Conservation (phyloP, 2,113 vertebrate genomes). For the Pipra filicauda region DNA sequence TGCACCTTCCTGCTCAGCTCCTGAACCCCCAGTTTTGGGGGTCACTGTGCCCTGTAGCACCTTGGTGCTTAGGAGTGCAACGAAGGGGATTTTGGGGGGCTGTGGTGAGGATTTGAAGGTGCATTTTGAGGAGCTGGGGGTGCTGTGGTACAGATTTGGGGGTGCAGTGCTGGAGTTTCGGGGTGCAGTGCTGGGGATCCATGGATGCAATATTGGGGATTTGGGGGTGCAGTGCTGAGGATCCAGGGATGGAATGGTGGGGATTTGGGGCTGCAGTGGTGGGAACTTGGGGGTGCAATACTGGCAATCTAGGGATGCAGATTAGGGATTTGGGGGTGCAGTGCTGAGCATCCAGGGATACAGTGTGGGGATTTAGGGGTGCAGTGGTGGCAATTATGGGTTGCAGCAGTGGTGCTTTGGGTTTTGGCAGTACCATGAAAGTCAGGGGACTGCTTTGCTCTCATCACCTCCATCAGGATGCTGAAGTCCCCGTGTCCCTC, state of each 20-base stretch:
- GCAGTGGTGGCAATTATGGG: rapidly evolving
- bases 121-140: not conserved
- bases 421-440: rapidly evolving
- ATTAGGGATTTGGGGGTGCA: not conserved
- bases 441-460: rapidly evolving
- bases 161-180: not conserved
- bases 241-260: no score
- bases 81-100: rapidly evolving
- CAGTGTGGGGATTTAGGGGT: not conserved
- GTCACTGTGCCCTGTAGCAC: not conserved
- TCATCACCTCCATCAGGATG: not conserved
- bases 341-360: not conserved
- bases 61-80: not conserved
- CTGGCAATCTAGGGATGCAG: no score
- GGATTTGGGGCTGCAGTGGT: not conserved
- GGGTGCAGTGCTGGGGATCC: rapidly evolving
- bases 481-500: not conserved
- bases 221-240: no score
- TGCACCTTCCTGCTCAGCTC: not conserved
- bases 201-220: rapidly evolving
- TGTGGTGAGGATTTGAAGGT: not conserved
- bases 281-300: rapidly evolving
- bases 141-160: not conserved
- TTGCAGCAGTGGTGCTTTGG: not conserved
- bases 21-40: not conserved